A percentile compares a stretch with the other conserved stretches of the same genome.
Conservation (phyloP, 2,888 invertebrate species). For the Metallyticus violacea region DNA sequence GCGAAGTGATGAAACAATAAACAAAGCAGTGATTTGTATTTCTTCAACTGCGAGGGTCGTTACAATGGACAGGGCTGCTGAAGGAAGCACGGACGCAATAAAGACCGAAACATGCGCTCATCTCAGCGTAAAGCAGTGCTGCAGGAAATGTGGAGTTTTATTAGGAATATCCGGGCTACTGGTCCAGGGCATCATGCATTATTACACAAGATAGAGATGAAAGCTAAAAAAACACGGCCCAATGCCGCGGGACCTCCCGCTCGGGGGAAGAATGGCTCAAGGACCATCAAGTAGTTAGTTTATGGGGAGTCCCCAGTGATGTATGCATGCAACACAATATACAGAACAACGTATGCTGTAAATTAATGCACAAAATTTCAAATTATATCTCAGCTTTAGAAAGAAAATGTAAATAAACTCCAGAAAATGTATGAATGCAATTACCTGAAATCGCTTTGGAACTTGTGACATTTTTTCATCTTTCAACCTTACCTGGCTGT, state of each 20-base stretch:
- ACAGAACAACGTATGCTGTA: no score
- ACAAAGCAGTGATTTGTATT: neutral
- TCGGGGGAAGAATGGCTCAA: neutral
- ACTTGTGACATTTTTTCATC: no score
- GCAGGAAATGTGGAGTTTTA: conserved; percentile 11
- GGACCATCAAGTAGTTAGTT: neutral
- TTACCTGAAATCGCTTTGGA: no score
- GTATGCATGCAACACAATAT: no score
- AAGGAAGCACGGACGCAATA: conserved; percentile 16
- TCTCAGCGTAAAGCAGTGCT: conserved; percentile 10
- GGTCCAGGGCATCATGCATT: conserved; percentile 7
- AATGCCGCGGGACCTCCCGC: neutral
- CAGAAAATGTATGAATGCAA: no score
- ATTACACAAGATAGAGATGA: conserved; percentile 14
- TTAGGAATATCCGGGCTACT: conserved; percentile 11
- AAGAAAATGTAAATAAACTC: no score
- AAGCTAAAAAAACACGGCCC: neutral
- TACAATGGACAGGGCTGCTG: neutral
- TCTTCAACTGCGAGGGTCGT: neutral
- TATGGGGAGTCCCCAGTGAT: no score
- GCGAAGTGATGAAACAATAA: neutral
- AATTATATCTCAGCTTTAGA: no score
- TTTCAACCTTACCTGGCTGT: no score
- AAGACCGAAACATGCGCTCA: conserved; percentile 7
- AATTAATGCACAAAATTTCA: no score